A percentile compares a stretch with the other conserved stretches of the same genome.
These are phyloP conservation scores for Cladopsammia gracilis DNA, from an alignment of 64 coral and sea anemone genomes.

Conservation along the genomic window DNA sequence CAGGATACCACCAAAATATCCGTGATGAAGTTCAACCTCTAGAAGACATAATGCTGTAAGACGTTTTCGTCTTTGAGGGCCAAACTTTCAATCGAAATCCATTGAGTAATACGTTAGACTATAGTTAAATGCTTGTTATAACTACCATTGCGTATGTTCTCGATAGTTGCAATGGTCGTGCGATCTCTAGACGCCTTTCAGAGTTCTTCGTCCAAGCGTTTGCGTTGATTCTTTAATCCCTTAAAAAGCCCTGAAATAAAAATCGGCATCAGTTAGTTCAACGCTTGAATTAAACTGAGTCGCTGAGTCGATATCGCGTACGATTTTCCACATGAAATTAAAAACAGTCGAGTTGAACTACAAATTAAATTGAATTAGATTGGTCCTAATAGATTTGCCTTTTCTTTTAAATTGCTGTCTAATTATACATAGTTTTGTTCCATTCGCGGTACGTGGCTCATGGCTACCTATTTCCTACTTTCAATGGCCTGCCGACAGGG, in stretches of 20 bases:
- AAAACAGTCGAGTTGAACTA: not conserved
- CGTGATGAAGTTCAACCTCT: not conserved
- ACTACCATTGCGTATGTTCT: not conserved
- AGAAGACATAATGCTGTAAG: not conserved
- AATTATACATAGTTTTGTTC: constrained; percentile 22
- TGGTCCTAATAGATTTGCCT: not conserved
- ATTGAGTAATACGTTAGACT: not conserved
- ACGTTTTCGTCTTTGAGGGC: not conserved
- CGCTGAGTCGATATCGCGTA: not conserved
- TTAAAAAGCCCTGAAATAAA: not conserved
- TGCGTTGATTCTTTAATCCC: not conserved
- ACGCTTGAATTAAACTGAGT: not conserved
- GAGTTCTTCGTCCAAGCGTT: not conserved
- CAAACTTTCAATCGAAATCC: not conserved
- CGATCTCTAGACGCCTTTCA: not conserved
- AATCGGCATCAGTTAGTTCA: not conserved
- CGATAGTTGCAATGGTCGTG: not conserved
- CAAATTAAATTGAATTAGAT: constrained; percentile 11
- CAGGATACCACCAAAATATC: not conserved
- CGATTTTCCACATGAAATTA: not conserved
- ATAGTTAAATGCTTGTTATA: not conserved
- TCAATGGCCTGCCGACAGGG: not conserved
- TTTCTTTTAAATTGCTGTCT: not conserved
- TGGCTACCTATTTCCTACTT: not conserved
- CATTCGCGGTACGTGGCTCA: not conserved